Evolutionary conservation across 1,140 invertebrate genomes (phyloP).

Genomic region (Atopsyche davidsoni): DNA sequence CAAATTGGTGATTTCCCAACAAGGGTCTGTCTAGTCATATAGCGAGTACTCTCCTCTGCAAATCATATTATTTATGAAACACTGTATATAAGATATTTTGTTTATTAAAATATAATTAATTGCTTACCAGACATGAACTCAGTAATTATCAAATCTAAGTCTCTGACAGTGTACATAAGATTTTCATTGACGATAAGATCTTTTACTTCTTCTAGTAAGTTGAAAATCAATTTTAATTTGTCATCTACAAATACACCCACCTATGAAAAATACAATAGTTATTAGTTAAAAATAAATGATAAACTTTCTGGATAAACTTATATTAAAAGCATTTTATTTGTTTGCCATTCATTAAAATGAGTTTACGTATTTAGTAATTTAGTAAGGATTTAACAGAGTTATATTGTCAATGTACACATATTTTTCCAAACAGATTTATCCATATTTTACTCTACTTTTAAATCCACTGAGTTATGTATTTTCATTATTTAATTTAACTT

Average conservation of each 20-base stretch:
- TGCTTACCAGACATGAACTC: constrained; percentile 39
- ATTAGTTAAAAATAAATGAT: no score
- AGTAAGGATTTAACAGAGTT: no score
- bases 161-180: constrained; percentile 41
- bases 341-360: no score
- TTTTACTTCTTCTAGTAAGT: constrained; percentile 42
- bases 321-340: no score
- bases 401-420: no score
- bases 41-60: constrained; percentile 37
- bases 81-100: constrained; percentile 14
- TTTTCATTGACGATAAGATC: constrained; percentile 39
- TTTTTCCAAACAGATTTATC: no score
- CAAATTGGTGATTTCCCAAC: constrained; percentile 37
- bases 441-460: no score
- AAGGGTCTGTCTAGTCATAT: constrained; percentile 34
- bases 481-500: constrained; percentile 27
- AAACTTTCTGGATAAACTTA: no score
- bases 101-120: constrained; percentile 1
- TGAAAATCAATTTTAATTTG: constrained; percentile 33
- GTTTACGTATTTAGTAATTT: no score
- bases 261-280: no score
- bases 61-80: constrained; percentile 1
- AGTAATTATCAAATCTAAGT: constrained; percentile 42
- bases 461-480: no score
- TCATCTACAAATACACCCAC: constrained; percentile 38